These are phyloP conservation scores for Drosophila bocki DNA, from an alignment of 1,140 invertebrate species.

Conservation along the genomic window DNA sequence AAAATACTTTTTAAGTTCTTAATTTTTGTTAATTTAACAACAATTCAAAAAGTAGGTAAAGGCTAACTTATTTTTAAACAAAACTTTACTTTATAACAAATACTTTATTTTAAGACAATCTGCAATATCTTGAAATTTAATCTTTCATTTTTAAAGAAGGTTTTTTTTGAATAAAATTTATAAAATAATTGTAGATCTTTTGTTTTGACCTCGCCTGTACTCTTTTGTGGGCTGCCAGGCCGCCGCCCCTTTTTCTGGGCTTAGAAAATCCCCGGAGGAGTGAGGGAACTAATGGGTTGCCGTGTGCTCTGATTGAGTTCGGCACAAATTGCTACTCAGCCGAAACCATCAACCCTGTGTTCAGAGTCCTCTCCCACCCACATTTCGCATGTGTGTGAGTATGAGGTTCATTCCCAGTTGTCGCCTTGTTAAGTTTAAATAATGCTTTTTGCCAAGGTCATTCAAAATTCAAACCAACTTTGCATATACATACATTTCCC, in stretches of 20 bases:
- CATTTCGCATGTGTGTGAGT: constrained; percentile 3
- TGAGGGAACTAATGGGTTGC: constrained; percentile 72
- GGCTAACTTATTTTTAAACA: neutral
- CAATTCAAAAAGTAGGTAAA: neutral
- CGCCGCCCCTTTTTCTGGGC: constrained; percentile 42
- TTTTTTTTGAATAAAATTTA: too few relatives aligned
- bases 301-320: constrained; percentile 80
- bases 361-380: constrained; percentile 11
- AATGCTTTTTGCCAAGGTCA: constrained; percentile 84
- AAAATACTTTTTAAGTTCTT: too few relatives aligned
- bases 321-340: constrained; percentile 52
- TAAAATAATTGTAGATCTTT: neutral
- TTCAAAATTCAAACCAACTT: constrained; percentile 83
- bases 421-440: constrained; percentile 81
- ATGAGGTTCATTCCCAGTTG: constrained; percentile 57
- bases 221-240: constrained; percentile 17
- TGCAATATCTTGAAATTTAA: neutral
- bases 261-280: constrained; percentile 41
- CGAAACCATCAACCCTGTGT: constrained; percentile 42
- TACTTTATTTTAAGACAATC: neutral
- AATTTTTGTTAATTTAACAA: too few relatives aligned
- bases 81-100: neutral
- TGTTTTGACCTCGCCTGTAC: constrained; percentile 1
- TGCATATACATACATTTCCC: constrained; percentile 33
- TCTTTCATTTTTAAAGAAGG: too few relatives aligned